Conservation (phyloP, 2,113 vertebrate genomes). For the Pipra filicauda region DNA sequence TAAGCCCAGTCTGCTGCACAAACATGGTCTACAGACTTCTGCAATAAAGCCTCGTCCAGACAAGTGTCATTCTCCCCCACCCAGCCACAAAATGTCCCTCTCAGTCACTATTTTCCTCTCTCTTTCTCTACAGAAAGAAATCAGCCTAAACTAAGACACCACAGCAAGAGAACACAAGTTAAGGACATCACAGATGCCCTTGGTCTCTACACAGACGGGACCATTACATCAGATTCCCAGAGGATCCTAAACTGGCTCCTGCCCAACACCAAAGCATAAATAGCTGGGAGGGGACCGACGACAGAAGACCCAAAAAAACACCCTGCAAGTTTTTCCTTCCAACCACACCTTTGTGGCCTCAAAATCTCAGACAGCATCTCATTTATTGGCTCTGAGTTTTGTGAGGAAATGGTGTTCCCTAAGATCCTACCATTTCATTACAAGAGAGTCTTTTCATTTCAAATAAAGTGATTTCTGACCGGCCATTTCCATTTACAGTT, state of each 20-base stretch:
- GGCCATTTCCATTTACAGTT: background rate
- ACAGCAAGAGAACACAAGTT: background rate
- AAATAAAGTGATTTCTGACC: background rate
- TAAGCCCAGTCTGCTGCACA: background rate
- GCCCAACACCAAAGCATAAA: background rate
- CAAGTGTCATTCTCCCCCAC: background rate
- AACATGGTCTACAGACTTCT: background rate
- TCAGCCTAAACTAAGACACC: background rate
- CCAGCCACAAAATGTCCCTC: accelerated
- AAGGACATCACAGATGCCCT: background rate
- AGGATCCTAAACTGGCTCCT: background rate
- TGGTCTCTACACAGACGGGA: background rate
- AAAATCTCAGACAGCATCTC: background rate
- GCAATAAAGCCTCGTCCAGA: background rate
- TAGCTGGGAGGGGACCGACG: background rate
- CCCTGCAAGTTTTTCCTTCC: background rate
- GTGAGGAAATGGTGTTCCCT: background rate
- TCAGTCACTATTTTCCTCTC: background rate
- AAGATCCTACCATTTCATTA: background rate
- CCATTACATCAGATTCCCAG: background rate
- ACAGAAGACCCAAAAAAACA: background rate
- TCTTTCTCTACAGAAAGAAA: background rate
- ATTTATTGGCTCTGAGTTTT: background rate
- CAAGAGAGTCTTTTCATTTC: background rate
- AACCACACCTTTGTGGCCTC: background rate